Conservation (phyloP, 2,888 invertebrate genomes). For the Reticulitermes lucifugus region DNA sequence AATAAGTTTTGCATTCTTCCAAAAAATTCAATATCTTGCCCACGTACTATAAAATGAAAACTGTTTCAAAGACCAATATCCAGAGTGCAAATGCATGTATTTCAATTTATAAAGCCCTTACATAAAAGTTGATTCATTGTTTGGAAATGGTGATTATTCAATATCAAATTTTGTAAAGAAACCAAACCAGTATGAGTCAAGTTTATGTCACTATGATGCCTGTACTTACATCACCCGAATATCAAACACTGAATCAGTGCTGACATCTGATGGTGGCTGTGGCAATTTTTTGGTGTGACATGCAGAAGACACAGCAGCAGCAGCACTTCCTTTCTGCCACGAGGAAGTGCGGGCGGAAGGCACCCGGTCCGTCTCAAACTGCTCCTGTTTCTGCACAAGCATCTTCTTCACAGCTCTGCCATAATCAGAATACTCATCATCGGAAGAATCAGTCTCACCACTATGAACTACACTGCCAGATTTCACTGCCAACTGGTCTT, state of each 20-base stretch:
- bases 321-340: not conserved
- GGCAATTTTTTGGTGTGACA: not conserved
- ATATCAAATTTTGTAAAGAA: too few relatives aligned
- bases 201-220: too few relatives aligned
- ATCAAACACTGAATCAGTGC: slow-evolving; percentile 81
- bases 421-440: slow-evolving; percentile 83
- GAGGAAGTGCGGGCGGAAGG: not conserved
- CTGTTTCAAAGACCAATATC: too few relatives aligned
- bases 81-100: too few relatives aligned
- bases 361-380: not conserved
- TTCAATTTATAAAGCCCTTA: too few relatives aligned
- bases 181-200: too few relatives aligned
- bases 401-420: slow-evolving; percentile 76
- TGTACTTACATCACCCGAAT: slow-evolving; percentile 69
- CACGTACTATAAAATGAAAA: too few relatives aligned
- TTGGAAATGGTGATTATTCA: too few relatives aligned
- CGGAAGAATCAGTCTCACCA: slow-evolving; percentile 81
- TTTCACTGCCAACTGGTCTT: not conserved
- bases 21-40: too few relatives aligned
- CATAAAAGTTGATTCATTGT: too few relatives aligned
- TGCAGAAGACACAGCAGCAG: not conserved
- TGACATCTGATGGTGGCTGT: slow-evolving; percentile 64
- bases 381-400: slow-evolving; percentile 56
- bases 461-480: slow-evolving; percentile 64
- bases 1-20: too few relatives aligned